Evolutionary conservation across 2,113 vertebrate genomes (phyloP).

Genomic region (Condylura cristata): DNA sequence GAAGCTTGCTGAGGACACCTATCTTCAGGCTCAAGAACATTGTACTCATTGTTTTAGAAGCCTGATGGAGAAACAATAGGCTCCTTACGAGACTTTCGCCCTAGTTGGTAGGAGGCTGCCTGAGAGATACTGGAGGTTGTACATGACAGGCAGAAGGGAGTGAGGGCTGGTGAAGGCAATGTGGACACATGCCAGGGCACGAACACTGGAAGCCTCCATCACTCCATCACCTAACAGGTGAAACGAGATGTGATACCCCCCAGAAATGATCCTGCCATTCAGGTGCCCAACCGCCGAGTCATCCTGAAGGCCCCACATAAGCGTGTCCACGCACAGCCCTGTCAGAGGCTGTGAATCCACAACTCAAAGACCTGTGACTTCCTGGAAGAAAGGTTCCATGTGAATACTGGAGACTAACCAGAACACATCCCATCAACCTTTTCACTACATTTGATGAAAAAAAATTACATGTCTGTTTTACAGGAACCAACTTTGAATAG

Average conservation of each 20-base stretch:
- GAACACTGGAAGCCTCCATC: no score
- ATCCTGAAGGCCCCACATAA: background rate
- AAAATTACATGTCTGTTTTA: background rate
- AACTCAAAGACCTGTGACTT: background rate
- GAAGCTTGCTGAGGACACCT: background rate
- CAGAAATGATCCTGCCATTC: no score
- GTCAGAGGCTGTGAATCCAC: background rate
- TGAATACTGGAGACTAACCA: background rate
- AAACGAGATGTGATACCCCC: background rate
- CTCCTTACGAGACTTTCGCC: background rate
- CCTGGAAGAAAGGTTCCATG: background rate
- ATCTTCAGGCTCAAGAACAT: background rate
- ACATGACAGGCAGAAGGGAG: background rate
- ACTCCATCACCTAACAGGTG: no score
- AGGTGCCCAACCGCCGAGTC: background rate
- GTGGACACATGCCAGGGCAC: no score
- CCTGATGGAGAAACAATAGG: background rate
- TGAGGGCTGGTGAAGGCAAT: no score
- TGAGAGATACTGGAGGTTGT: rapidly evolving
- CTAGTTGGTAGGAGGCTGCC: background rate
- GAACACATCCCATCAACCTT: background rate
- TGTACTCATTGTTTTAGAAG: background rate
- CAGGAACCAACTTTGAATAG: background rate
- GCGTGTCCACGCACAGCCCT: no score
- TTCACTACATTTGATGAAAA: background rate